phyloP scores from a whole-genome alignment of 2,797 vertebrate genomes.

The Urocyon cinereoargenteus region DNA sequence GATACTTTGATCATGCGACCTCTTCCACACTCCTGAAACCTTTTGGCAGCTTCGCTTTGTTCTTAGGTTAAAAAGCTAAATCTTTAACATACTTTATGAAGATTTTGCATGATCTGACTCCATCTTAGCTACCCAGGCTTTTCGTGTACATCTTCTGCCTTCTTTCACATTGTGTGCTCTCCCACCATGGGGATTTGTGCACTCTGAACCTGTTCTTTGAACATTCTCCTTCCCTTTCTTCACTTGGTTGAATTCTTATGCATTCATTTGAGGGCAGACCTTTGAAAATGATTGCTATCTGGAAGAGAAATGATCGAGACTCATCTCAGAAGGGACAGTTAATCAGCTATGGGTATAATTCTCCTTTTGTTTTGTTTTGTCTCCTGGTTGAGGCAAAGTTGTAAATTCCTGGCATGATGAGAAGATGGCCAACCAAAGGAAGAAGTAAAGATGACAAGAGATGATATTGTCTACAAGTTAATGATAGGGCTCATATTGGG shows the following conservation, averaged over 20 bases:
- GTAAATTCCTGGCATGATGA: background rate
- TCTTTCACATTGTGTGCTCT: background rate
- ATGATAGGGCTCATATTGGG: background rate
- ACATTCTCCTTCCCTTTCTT: background rate
- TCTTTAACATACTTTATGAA: background rate
- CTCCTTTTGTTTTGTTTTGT: background rate
- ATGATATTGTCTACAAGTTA: background rate
- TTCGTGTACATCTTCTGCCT: background rate
- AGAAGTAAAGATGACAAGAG: background rate
- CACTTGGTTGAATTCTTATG: constrained; percentile 19
- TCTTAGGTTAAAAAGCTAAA: background rate
- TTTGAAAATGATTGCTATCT: background rate
- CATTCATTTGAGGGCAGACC: background rate
- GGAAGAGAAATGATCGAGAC: background rate
- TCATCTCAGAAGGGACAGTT: constrained; percentile 19
- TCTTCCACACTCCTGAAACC: background rate
- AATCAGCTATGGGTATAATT: background rate
- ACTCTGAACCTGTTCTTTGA: background rate
- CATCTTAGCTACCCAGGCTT: background rate
- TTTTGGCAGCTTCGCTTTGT: background rate
- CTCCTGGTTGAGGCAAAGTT: background rate
- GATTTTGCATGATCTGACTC: background rate
- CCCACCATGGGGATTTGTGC: background rate
- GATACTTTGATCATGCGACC: background rate
- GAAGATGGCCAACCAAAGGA: background rate